Conservation (phyloP, 2,888 invertebrate genomes). For the Cybosia mesomella region DNA sequence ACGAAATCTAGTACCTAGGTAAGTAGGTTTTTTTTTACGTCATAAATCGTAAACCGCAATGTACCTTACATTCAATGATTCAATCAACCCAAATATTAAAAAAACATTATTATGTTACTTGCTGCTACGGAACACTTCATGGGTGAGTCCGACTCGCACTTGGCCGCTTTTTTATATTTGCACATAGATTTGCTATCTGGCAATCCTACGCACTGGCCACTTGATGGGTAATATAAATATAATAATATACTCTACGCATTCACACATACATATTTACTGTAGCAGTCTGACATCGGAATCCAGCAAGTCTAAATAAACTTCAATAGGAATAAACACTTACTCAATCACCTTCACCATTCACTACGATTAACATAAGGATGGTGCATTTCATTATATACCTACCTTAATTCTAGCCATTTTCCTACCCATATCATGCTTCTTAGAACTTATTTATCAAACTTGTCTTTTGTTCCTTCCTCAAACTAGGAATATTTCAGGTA, state of each 20-base stretch:
- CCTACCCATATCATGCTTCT: not conserved
- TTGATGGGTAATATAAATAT: conserved; percentile 39
- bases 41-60: no score
- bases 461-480: no score
- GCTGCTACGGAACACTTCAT: no score
- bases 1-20: no score
- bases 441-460: not conserved
- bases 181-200: not conserved
- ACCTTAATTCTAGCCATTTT: not conserved
- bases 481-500: not conserved
- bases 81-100: no score
- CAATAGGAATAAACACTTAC: conserved; percentile 10
- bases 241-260: conserved; percentile 38
- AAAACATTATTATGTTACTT: no score
- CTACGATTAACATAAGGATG: conserved; percentile 1
- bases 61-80: no score
- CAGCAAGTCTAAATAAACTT: conserved; percentile 5
- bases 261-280: conserved; percentile 16
- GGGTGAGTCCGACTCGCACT: no score
- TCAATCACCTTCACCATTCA: conserved; percentile 11
- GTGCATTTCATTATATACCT: not conserved
- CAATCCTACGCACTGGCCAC: conserved; percentile 11
- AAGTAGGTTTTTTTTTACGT: no score
- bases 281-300: conserved; percentile 4
- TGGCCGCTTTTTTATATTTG: no score